A percentile compares a stretch with the other conserved stretches of the same genome.
Evolutionary conservation across 2,888 invertebrate genomes (phyloP).

Genomic region (Plebejus argus): DNA sequence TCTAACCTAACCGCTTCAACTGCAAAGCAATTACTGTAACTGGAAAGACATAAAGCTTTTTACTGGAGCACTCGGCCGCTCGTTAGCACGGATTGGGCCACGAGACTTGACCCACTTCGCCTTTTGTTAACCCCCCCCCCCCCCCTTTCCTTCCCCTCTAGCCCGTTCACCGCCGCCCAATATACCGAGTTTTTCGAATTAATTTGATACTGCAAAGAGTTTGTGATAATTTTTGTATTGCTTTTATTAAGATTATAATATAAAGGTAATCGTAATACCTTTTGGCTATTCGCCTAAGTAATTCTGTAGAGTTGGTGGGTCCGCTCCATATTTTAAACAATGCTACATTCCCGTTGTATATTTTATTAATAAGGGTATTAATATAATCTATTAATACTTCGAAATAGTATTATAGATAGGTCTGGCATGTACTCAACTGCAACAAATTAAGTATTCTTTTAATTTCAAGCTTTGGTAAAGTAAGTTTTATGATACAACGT

Average conservation of each 20-base stretch:
- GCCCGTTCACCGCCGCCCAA: neutral
- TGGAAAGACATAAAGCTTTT: slow-evolving; percentile 2
- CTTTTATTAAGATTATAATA: neutral
- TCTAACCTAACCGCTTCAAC: neutral
- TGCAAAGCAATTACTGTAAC: neutral
- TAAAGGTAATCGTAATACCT: too few species aligned
- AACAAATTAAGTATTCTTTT: too few species aligned
- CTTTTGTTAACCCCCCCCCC: neutral
- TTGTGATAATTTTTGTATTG: neutral
- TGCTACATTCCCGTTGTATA: neutral
- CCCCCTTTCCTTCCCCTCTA: neutral
- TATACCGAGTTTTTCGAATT: neutral
- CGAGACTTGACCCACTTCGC: slow-evolving; percentile 18
- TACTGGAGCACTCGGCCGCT: neutral
- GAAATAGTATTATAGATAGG: too few species aligned
- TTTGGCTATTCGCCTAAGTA: neutral
- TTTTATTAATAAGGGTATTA: neutral
- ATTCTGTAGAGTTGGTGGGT: neutral
- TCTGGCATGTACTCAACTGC: too few species aligned
- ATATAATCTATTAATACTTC: too few species aligned
- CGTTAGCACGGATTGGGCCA: slow-evolving; percentile 13
- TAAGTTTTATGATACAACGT: too few species aligned
- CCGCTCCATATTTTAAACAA: neutral
- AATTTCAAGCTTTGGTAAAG: too few species aligned
- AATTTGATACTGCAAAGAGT: neutral